phyloP scores from a whole-genome alignment of 2,113 vertebrate species.

The Forbesichthys agassizii region DNA sequence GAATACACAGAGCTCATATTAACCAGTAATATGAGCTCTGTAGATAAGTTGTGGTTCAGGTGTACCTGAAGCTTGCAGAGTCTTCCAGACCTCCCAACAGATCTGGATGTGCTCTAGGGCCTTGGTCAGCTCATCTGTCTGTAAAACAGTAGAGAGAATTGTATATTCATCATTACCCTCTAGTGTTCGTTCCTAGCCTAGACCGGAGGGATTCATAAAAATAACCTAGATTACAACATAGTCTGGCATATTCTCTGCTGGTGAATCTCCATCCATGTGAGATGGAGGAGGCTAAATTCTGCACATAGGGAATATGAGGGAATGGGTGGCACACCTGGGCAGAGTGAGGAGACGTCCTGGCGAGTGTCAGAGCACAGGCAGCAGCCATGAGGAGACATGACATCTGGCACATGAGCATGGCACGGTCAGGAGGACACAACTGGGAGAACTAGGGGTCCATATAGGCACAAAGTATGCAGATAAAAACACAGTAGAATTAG shows the following conservation, averaged over 20 bases:
- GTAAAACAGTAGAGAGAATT: slow-evolving; percentile 38
- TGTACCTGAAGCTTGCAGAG: slow-evolving; percentile 84
- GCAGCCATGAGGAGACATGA: slow-evolving; percentile 88
- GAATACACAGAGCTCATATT: not conserved
- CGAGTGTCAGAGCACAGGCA: slow-evolving; percentile 83
- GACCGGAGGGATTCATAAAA: slow-evolving; percentile 12
- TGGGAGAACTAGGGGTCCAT: slow-evolving; percentile 80
- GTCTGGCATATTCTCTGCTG: slow-evolving; percentile 45
- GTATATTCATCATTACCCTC: slow-evolving; percentile 57
- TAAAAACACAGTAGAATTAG: too few relatives aligned
- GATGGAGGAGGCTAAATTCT: slow-evolving; percentile 48
- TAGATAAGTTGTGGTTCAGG: not conserved
- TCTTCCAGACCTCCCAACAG: slow-evolving; percentile 84
- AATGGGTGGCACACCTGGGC: slow-evolving; percentile 73
- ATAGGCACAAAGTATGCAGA: slow-evolving; percentile 5
- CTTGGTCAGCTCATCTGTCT: slow-evolving; percentile 78
- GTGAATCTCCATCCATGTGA: slow-evolving; percentile 55
- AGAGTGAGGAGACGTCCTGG: slow-evolving; percentile 68
- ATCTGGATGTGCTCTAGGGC: slow-evolving; percentile 81
- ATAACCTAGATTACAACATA: slow-evolving; percentile 7
- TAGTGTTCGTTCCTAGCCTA: slow-evolving; percentile 52
- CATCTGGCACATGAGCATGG: slow-evolving; percentile 85
- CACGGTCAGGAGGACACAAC: slow-evolving; percentile 83
- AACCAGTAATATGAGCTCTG: too few relatives aligned
- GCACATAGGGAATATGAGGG: slow-evolving; percentile 19